A percentile compares a stretch with the other conserved stretches of the same genome.
Evolutionary conservation across 2,113 vertebrate species (phyloP).

Genomic region (Paedocypris sp.): DNA sequence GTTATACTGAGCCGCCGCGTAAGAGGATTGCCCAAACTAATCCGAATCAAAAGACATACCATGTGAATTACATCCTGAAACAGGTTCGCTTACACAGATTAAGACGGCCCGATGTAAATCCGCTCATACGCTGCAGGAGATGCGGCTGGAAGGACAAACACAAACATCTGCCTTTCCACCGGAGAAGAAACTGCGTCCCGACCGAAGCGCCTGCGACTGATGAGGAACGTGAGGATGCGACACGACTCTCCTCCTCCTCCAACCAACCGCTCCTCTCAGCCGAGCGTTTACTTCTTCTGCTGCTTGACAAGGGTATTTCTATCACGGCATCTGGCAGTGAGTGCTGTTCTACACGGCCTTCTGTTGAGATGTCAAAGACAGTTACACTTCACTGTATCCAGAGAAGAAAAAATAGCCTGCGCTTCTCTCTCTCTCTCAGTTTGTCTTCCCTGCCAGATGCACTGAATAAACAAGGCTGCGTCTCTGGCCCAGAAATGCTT

Average conservation of each 20-base stretch:
- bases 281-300: slow-evolving; percentile 63
- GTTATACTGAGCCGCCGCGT: slow-evolving; percentile 63
- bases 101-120: slow-evolving; percentile 65
- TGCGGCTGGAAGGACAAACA: slow-evolving; percentile 58
- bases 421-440: slow-evolving; percentile 18
- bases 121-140: slow-evolving; percentile 58
- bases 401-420: slow-evolving; percentile 51
- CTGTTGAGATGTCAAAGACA: slow-evolving; percentile 62
- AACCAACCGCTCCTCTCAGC: slow-evolving; percentile 56
- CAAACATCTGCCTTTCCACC: slow-evolving; percentile 53
- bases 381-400: slow-evolving; percentile 52
- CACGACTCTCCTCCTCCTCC: slow-evolving; percentile 11
- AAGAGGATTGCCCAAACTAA: slow-evolving; percentile 75
- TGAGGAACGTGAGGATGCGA: not conserved
- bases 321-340: slow-evolving; percentile 59
- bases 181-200: not conserved
- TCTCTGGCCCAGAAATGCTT: slow-evolving; percentile 68
- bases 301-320: slow-evolving; percentile 64
- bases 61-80: slow-evolving; percentile 79
- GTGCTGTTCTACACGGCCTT: slow-evolving; percentile 55
- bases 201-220: not conserved
- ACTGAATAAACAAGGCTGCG: slow-evolving; percentile 65
- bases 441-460: slow-evolving; percentile 37
- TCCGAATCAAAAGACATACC: slow-evolving; percentile 75
- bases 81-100: slow-evolving; percentile 74